Base-by-base conservation (phyloP, 2,113 vertebrate species). In the Cygnus atratus region DNA sequence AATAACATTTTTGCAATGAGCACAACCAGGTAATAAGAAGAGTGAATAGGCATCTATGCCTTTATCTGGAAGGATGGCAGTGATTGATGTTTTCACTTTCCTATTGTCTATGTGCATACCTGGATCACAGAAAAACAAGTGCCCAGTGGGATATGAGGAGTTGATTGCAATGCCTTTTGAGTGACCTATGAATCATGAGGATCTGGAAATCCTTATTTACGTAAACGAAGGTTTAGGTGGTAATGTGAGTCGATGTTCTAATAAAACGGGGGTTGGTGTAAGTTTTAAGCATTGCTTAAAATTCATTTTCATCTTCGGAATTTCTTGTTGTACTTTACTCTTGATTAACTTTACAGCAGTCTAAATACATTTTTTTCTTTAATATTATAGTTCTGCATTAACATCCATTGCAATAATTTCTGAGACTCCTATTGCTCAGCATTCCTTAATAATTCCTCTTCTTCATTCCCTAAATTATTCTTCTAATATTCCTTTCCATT, bases 41-140 rank as follows among this genome's bases (percentile, higher is more conserved):
- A 87, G 44, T 35, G 66, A 79, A 52, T 26, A 41, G 15, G 5
- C 2, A 55, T 2, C 46, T 71, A 1, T 55, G 62, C 66, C 66
- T 90, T 82, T 78, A 80, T 87, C 85, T 65, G 70, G 76, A 78
- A 58, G 33, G 37, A 10, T 78, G 66, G 65, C 83, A 87, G 54
- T 82, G 90, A 87, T 87, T 82, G 96, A 88, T 86, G 84, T 61
- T 90, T 92, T 82, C 84, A 37, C 58, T 96, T 95, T 67, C 31
- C 62, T 79, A 54, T 66, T 88, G 71, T 58, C 88, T 72, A 21
- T 61, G 48, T 71, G 9, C 37, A 2, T 87, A 72, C 78, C 70
- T 82, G 74, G 24, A 92, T 79, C 31, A 17, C 35, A 82, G 80
- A 74, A 87, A 91, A 84, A 65, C 50, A 81, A 37, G 62, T 31